Evolutionary conservation across 2,888 invertebrate species (phyloP).

Genomic region (Himalopsyche tibetana): DNA sequence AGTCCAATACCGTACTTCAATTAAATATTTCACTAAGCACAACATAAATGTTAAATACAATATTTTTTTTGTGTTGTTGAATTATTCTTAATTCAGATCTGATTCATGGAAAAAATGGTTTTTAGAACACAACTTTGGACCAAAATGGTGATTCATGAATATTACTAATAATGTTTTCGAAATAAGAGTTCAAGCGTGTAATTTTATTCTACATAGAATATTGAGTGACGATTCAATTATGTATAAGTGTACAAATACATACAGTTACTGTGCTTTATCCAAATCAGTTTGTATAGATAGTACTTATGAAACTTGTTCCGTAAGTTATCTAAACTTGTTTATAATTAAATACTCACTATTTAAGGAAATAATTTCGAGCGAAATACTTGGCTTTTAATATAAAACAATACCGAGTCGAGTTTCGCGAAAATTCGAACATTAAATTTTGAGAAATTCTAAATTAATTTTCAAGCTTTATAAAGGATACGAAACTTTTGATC

Average conservation of each 20-base stretch:
- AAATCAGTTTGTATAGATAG: neutral
- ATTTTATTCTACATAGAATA: neutral
- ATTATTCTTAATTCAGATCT: no score
- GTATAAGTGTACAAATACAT: neutral
- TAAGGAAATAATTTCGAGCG: neutral
- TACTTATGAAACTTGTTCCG: neutral
- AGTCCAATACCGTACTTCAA: no score
- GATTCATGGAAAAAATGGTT: no score
- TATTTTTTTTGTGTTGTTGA: no score
- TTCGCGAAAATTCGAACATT: neutral
- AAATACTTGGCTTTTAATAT: slow-evolving; percentile 1
- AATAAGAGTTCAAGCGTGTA: neutral
- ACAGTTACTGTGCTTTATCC: neutral
- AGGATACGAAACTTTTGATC: neutral
- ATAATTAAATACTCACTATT: neutral
- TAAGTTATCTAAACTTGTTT: neutral
- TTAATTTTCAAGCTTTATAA: slow-evolving; percentile 14
- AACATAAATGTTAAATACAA: no score
- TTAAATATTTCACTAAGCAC: no score
- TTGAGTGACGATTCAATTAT: neutral
- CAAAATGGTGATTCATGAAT: no score
- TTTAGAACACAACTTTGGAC: no score
- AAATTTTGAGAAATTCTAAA: slow-evolving; percentile 6
- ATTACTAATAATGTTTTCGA: no score
- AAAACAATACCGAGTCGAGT: neutral